phyloP scores from a whole-genome alignment of 2,113 vertebrate species.

The Zosterops japonicus region DNA sequence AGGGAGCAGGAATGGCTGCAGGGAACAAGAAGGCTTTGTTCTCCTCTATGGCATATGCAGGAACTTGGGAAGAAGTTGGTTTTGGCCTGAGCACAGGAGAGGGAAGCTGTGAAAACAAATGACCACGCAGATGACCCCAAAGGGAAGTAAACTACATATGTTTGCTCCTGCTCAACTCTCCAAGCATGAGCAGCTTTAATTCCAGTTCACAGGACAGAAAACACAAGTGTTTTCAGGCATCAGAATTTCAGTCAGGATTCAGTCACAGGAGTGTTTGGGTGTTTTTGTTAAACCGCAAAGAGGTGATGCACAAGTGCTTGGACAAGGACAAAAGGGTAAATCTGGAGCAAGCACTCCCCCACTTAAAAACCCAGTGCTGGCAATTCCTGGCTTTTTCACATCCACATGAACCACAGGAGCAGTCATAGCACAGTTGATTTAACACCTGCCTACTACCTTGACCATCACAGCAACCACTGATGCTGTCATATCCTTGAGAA shows the following conservation, averaged over 20 bases:
- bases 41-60: not conserved
- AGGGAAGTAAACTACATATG: not conserved
- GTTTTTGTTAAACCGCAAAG: not conserved
- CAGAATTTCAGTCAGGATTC: not conserved
- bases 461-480: not conserved
- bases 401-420: not conserved
- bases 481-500: accelerated
- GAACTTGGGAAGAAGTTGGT: constrained; percentile 14
- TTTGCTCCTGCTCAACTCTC: not conserved
- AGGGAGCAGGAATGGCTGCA: not conserved
- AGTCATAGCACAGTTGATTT: not conserved
- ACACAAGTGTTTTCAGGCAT: not conserved
- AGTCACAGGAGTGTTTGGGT: not conserved
- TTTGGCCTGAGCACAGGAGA: not conserved
- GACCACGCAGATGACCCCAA: not conserved
- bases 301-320: not conserved
- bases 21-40: constrained; percentile 17
- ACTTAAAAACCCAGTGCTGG: not conserved
- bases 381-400: not conserved
- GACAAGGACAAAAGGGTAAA: not conserved
- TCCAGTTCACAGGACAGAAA: not conserved
- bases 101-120: not conserved
- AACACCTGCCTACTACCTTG: not conserved
- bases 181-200: not conserved
- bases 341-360: not conserved